Evolutionary conservation across 2,113 vertebrate species (phyloP).

Genomic region (Bufo gargarizans): DNA sequence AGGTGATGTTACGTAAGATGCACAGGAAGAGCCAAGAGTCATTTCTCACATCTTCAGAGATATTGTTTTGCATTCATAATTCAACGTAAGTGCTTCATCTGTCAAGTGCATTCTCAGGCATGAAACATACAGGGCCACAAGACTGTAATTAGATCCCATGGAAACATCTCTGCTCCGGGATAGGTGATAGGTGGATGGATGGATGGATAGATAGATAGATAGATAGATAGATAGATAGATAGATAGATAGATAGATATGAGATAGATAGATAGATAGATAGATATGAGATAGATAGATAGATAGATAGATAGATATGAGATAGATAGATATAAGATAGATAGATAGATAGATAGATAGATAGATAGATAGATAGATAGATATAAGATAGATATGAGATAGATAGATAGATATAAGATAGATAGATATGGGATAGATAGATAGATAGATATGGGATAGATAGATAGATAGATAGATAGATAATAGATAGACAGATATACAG

Average conservation of each 20-base stretch:
- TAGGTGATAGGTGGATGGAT: neutral
- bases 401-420: too few relatives aligned
- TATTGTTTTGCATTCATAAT: constrained; percentile 65
- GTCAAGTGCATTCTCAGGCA: constrained; percentile 61
- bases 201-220: neutral
- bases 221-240: neutral
- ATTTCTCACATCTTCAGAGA: constrained; percentile 49
- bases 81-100: constrained; percentile 60
- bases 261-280: neutral
- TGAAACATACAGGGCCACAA: constrained; percentile 21
- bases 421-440: too few relatives aligned
- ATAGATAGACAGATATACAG: too few relatives aligned
- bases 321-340: neutral
- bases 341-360: neutral
- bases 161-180: neutral
- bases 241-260: neutral
- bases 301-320: neutral
- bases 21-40: constrained; percentile 41
- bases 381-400: too few relatives aligned
- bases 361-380: constrained; percentile 1
- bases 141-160: constrained; percentile 12
- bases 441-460: too few relatives aligned
- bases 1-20: constrained; percentile 54
- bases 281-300: neutral
- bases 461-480: too few relatives aligned